Percentiles rank a stretch among this genome's conserved stretches.
These are phyloP conservation scores for Podarcis lilfordi DNA, from an alignment of 2,797 vertebrate species.

Conservation along the genomic window DNA sequence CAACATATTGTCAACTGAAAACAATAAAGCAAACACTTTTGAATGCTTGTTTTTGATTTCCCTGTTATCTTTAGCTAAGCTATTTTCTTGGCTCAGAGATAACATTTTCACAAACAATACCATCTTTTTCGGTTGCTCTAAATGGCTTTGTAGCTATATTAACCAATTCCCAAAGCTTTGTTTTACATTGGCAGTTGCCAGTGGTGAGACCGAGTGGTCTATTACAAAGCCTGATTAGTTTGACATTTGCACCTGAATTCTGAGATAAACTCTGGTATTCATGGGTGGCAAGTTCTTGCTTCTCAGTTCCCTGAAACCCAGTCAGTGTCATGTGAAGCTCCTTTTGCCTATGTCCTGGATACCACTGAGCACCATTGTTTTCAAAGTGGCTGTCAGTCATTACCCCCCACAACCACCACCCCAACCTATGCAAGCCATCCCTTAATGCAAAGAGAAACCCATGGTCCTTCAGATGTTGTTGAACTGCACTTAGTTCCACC, in stretches of 20 bases:
- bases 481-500: not conserved
- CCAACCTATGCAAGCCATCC: not conserved
- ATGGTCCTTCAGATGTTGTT: not conserved
- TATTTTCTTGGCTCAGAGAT: conserved; percentile 24
- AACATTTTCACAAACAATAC: not conserved
- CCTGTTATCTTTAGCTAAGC: conserved; percentile 41
- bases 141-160: not conserved
- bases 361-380: not conserved
- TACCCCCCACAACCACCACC: not conserved
- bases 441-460: not conserved
- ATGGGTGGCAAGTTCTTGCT: conserved; percentile 6
- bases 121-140: not conserved
- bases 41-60: conserved; percentile 10
- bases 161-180: conserved; percentile 5
- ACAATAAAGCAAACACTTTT: conserved; percentile 9
- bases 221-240: not conserved
- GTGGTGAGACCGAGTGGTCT: not conserved
- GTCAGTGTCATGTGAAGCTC: not conserved
- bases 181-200: not conserved
- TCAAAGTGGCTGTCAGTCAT: not conserved
- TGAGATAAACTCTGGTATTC: conserved; percentile 19
- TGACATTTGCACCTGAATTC: conserved; percentile 27
- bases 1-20: not conserved
- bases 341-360: too few species aligned
- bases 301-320: not conserved